phyloP scores from a whole-genome alignment of 2,113 vertebrate species.

The Dasyornis broadbenti region DNA sequence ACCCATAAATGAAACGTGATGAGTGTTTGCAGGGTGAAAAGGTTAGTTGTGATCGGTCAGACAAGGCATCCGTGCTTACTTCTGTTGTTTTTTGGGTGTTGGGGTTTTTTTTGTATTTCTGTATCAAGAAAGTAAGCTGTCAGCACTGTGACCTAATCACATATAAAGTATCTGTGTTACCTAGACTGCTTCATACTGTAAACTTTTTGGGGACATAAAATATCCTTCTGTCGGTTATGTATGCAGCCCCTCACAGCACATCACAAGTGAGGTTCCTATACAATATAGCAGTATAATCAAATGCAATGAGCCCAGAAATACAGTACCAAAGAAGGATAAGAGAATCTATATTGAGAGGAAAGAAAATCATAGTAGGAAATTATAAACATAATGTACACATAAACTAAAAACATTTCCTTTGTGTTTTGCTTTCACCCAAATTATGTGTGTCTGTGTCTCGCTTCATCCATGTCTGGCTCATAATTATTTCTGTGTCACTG shows the following conservation, averaged over 20 bases:
- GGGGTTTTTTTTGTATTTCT: background rate
- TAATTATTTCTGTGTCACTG: background rate
- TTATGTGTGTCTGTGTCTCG: accelerated
- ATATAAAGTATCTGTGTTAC: background rate
- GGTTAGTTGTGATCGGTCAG: background rate
- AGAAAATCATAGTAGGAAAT: background rate
- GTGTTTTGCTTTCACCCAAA: background rate
- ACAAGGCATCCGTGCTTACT: background rate
- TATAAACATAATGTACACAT: background rate
- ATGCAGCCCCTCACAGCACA: background rate
- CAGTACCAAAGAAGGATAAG: background rate
- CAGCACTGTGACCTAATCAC: background rate
- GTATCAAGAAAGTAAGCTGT: background rate
- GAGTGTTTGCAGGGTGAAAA: background rate
- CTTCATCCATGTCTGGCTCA: background rate
- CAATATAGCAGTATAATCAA: background rate
- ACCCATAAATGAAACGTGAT: background rate
- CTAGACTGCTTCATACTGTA: background rate
- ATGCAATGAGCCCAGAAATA: background rate
- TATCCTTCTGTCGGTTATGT: background rate
- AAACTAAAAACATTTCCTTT: background rate
- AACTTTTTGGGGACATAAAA: background rate
- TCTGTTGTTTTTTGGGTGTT: background rate
- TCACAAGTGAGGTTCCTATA: background rate
- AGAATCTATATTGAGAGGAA: background rate